Conservation (phyloP, 37 sponge, comb jelly and placozoan genomes). For the Mnemiopsis leidyi region DNA sequence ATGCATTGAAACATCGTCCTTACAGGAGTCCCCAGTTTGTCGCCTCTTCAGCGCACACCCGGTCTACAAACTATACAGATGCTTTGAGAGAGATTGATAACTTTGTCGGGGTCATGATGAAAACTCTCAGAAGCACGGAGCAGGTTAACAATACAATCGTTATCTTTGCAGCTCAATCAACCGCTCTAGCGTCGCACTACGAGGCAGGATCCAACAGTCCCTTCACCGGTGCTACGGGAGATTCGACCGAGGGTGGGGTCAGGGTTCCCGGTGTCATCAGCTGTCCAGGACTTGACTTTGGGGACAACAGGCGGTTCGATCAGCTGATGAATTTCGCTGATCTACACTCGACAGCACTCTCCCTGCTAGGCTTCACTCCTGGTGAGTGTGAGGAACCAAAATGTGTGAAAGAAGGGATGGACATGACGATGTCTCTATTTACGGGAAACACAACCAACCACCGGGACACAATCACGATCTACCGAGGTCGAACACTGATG, state of each 20-base stretch:
- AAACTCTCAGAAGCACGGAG: neutral
- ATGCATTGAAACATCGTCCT: slow-evolving; percentile 15
- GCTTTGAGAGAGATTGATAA: slow-evolving; percentile 43
- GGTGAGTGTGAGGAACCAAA: neutral
- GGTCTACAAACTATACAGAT: neutral
- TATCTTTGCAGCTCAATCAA: neutral
- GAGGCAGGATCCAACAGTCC: slow-evolving; percentile 39
- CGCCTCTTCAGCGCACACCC: neutral
- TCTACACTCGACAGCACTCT: neutral
- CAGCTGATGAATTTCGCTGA: slow-evolving; percentile 28
- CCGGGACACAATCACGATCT: neutral
- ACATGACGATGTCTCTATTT: neutral
- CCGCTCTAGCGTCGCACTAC: slow-evolving; percentile 31
- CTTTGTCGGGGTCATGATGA: neutral
- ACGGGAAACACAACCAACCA: neutral
- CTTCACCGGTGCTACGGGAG: slow-evolving; percentile 24
- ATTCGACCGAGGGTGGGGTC: slow-evolving; percentile 26
- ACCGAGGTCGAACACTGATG: slow-evolving; percentile 37
- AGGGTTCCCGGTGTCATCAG: slow-evolving; percentile 42
- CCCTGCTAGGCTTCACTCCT: neutral
- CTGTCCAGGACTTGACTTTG: neutral
- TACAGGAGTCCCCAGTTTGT: neutral
- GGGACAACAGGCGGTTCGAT: neutral
- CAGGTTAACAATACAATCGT: neutral
- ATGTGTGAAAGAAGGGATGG: neutral